phyloP scores from a whole-genome alignment of 2,888 invertebrate genomes.

The Calliscelio sp. region DNA sequence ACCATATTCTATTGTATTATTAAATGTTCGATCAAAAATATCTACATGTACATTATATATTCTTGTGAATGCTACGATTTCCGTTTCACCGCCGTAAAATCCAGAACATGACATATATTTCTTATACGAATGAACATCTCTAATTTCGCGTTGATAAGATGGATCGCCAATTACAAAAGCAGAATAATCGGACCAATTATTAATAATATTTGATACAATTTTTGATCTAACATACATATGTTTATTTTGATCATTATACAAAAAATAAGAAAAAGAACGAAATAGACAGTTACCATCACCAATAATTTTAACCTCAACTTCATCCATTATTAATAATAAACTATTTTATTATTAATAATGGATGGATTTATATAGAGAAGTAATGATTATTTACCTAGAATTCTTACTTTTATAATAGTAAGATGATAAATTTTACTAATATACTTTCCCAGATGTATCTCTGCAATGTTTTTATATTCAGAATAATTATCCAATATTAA shows the following conservation, averaged over 20 bases:
- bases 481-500: too few relatives aligned
- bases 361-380: too few relatives aligned
- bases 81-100: neutral
- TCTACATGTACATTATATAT: conserved; percentile 14
- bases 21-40: neutral
- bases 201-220: too few relatives aligned
- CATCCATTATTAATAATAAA: too few relatives aligned
- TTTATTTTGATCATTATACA: conserved; percentile 11
- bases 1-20: neutral
- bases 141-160: neutral
- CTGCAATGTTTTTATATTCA: too few relatives aligned
- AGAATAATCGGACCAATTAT: neutral
- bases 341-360: too few relatives aligned
- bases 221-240: neutral
- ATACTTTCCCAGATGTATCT: too few relatives aligned
- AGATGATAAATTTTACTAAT: too few relatives aligned
- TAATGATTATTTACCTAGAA: too few relatives aligned
- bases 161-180: neutral
- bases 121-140: neutral
- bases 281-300: conserved; percentile 5
- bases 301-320: neutral
- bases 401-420: too few relatives aligned
- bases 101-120: neutral
- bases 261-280: conserved; percentile 1
- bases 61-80: conserved; percentile 10